A percentile compares a stretch with the other conserved stretches of the same genome.
Evolutionary conservation across 2,797 vertebrate genomes (phyloP).

Genomic region (Mus spretus): DNA sequence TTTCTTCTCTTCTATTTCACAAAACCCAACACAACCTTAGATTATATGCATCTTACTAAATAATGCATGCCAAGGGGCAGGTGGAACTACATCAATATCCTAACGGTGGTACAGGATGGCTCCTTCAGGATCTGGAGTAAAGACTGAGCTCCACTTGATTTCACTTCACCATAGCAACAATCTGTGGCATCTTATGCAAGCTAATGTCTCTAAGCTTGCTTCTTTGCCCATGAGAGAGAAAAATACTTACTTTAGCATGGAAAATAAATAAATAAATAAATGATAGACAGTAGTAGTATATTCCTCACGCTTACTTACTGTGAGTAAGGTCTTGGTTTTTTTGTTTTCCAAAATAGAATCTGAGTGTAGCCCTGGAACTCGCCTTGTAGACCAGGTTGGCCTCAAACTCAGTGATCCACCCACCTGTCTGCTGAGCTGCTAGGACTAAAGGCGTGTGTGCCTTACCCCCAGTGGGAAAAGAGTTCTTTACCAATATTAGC

Average conservation of each 20-base stretch:
- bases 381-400: not conserved
- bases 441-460: not conserved
- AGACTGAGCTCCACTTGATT: conserved; percentile 8
- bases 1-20: conserved; percentile 23
- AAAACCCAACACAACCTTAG: conserved; percentile 29
- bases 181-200: not conserved
- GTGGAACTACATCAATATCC: not conserved
- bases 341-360: not conserved
- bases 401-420: not conserved
- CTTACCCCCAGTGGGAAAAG: not conserved
- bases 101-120: not conserved
- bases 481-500: conserved; percentile 6
- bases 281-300: not conserved
- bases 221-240: not conserved
- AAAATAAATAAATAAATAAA: not conserved
- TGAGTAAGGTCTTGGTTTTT: not conserved
- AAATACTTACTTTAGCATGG: conserved; percentile 10
- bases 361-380: not conserved
- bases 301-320: not conserved
- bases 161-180: not conserved
- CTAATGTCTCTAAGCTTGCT: conserved; percentile 3
- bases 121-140: not conserved
- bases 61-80: not conserved
- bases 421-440: not conserved
- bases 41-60: not conserved